phyloP scores from a whole-genome alignment of 1,140 invertebrate species.

The Battus philenor region DNA sequence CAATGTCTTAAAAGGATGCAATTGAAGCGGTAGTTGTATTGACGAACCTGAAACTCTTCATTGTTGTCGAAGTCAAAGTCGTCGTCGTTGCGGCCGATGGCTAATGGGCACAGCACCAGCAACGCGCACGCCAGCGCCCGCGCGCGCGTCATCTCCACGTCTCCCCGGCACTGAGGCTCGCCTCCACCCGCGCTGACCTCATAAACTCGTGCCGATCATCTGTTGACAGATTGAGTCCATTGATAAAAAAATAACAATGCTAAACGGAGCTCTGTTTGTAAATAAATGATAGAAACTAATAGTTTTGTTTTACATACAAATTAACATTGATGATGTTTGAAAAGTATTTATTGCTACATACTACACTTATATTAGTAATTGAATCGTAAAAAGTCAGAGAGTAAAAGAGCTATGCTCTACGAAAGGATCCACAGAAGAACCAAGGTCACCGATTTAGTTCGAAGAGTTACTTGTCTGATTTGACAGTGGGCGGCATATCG shows the following conservation, averaged over 20 bases:
- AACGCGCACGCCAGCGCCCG: conserved; percentile 41
- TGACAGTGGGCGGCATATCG: no score
- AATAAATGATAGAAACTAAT: background rate
- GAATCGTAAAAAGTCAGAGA: no score
- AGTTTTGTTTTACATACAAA: background rate
- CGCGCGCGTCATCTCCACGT: conserved; percentile 42
- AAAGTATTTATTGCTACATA: no score
- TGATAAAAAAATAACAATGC: conserved; percentile 4
- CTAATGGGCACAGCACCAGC: conserved; percentile 50
- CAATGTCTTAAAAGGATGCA: no score
- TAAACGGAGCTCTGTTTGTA: background rate
- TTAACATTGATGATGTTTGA: no score
- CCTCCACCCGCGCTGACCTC: conserved; percentile 32
- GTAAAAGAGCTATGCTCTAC: no score
- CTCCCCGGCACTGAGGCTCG: conserved; percentile 19
- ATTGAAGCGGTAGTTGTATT: no score
- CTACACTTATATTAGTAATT: no score
- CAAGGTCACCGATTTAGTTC: no score
- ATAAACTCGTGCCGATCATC: conserved; percentile 56
- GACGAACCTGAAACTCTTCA: conserved; percentile 66
- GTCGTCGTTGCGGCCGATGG: conserved; percentile 60
- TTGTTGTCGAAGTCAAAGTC: conserved; percentile 73
- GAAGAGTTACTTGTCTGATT: no score
- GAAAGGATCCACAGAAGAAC: no score
- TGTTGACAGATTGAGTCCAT: conserved; percentile 33